phyloP scores from a whole-genome alignment of 2,888 invertebrate species.

The Atrina japonica region DNA sequence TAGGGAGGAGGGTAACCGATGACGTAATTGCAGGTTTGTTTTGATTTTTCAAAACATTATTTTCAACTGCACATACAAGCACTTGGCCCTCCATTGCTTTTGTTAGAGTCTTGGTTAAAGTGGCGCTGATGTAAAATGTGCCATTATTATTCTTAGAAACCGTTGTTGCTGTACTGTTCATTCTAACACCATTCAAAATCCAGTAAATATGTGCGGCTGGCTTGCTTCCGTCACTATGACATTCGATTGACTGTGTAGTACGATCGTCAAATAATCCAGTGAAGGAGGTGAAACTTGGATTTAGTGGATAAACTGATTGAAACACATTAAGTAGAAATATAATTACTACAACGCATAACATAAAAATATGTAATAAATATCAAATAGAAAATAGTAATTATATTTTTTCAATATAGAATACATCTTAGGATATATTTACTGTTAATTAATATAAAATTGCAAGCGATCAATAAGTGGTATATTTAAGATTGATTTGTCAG shows the following conservation, averaged over 20 bases:
- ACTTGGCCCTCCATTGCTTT: conserved; percentile 29
- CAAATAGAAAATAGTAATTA: too few relatives aligned
- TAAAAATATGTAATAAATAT: too few relatives aligned
- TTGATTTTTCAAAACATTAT: conserved; percentile 23
- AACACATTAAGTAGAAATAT: too few relatives aligned
- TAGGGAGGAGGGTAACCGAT: conserved; percentile 23
- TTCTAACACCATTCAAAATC: conserved; percentile 21
- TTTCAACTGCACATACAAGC: conserved; percentile 29
- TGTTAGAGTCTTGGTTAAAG: conserved; percentile 11
- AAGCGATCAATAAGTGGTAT: too few relatives aligned
- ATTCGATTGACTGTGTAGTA: conserved; percentile 18
- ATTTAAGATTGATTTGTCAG: too few relatives aligned
- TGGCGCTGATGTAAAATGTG: conserved; percentile 22
- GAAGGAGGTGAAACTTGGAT: conserved; percentile 26
- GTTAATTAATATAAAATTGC: too few relatives aligned
- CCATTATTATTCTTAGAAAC: conserved; percentile 16
- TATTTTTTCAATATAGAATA: too few relatives aligned
- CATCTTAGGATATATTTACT: too few relatives aligned
- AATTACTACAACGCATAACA: too few relatives aligned
- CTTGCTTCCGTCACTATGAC: conserved; percentile 36
- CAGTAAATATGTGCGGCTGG: conserved; percentile 41
- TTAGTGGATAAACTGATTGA: conserved; percentile 34
- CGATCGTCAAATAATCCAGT: conserved; percentile 41
- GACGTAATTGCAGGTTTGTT: background rate
- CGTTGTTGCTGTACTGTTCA: background rate